Evolutionary conservation across 1,140 invertebrate genomes (phyloP), one percentile per base, ranked within the genome.

Genomic region (Proales similis): DNA sequence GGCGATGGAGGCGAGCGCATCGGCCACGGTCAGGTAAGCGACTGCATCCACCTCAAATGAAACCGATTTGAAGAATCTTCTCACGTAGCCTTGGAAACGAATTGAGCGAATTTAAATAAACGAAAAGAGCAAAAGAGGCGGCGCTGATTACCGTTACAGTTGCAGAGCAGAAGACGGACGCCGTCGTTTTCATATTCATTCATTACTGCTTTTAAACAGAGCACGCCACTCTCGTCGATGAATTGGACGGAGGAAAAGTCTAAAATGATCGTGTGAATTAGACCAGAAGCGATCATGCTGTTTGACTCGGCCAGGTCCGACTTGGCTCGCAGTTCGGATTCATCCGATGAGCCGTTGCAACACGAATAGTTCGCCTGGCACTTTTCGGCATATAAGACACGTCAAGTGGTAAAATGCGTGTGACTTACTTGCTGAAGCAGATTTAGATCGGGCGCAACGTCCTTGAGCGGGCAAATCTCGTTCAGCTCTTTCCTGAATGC

Each of bases 301-400:
- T n/a, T n/a, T 42, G 14, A 22, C 2, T 42, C 51, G 17, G 14
- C 45, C 6, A 9, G 14, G 33, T 36, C 14, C 9, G 14, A 36
- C 14, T 36, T 9, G 14, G 9, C 9, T 36, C 33, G 9, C 9
- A 36, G 14, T 36, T 36, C 9, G 33, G 14, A 9, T 36, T 14
- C 9, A 9, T 36, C 14, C 33, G 9, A 36, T 36, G 33, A 1
- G 3, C 51, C n/a, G n/a, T n/a, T n/a, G n/a, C n/a, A 38, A 42
- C 51, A 57, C 11, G 24, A 20, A 42, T 57, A 57, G 32, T 57
- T 57, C 30, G 38, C 20, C 45, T 57, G 29, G 45, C 51, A 57
- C 51, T 57, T 14, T n/a, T n/a, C n/a, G n/a, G n/a, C n/a, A n/a
- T n/a, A n/a, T n/a, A n/a, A n/a, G n/a, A n/a, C n/a, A 22, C 29